Evolutionary conservation across 64 coral and sea anemone genomes (phyloP).

Genomic region (Porites lutea): DNA sequence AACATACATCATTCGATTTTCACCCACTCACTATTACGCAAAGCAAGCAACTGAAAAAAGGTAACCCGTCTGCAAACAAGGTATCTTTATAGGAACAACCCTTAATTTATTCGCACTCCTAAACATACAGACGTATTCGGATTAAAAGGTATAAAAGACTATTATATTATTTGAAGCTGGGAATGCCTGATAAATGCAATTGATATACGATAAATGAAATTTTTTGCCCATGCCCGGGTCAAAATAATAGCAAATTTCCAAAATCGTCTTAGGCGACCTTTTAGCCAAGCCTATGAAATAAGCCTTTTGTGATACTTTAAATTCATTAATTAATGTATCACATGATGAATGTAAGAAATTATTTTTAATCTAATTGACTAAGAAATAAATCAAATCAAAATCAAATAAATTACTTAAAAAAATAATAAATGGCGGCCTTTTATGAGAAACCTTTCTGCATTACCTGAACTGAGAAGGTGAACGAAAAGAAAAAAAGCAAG

Average conservation of each 20-base stretch:
- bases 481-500: background rate
- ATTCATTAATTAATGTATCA: background rate
- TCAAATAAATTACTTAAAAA: background rate
- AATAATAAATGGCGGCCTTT: background rate
- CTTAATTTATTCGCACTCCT: background rate
- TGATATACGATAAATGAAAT: constrained; percentile 2
- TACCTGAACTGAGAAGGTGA: constrained; percentile 1
- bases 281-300: background rate
- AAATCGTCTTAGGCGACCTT: background rate
- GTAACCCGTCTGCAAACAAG: background rate
- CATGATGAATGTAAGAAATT: background rate
- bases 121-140: background rate
- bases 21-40: background rate
- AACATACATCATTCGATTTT: background rate
- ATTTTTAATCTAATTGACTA: constrained; percentile 3
- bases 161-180: background rate
- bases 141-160: background rate
- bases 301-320: background rate
- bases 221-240: background rate
- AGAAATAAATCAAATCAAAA: background rate
- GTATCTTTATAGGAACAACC: background rate
- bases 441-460: background rate
- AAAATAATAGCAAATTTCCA: background rate
- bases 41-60: background rate
- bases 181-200: constrained; percentile 1